These are phyloP conservation scores for Bovichtus variegatus DNA, from an alignment of 2,797 vertebrate species.

Conservation along the genomic window DNA sequence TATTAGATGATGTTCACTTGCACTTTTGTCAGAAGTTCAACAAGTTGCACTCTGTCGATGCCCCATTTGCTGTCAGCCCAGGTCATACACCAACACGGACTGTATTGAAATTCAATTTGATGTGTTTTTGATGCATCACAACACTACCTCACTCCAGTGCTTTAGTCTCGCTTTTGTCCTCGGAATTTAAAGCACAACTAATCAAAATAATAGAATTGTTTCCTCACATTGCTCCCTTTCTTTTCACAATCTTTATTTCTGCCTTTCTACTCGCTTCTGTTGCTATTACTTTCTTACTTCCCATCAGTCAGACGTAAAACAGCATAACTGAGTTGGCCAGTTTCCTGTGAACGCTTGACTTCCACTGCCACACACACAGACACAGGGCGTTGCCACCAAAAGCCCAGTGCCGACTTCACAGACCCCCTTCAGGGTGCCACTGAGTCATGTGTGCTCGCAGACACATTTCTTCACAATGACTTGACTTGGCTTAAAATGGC, in stretches of 20 bases:
- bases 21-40: neutral
- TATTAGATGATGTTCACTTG: neutral
- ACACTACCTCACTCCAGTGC: neutral
- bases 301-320: conserved; percentile 52
- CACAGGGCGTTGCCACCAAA: conserved; percentile 64
- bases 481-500: conserved; percentile 57
- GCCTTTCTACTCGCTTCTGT: conserved; percentile 4
- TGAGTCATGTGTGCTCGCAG: conserved; percentile 56
- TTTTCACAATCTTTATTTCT: neutral
- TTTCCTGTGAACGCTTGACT: conserved; percentile 70
- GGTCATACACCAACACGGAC: neutral
- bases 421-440: conserved; percentile 60
- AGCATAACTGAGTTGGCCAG: conserved; percentile 44
- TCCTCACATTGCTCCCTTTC: neutral
- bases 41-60: too few relatives aligned
- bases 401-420: conserved; percentile 45
- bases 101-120: neutral
- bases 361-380: conserved; percentile 39
- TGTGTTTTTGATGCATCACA: neutral
- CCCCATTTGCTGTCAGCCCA: neutral
- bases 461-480: conserved; percentile 66
- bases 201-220: neutral
- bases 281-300: conserved; percentile 32
- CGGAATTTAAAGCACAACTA: neutral
- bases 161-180: neutral